phyloP scores from a whole-genome alignment of 2,113 vertebrate species.

The Psammodynastes pulverulentus region DNA sequence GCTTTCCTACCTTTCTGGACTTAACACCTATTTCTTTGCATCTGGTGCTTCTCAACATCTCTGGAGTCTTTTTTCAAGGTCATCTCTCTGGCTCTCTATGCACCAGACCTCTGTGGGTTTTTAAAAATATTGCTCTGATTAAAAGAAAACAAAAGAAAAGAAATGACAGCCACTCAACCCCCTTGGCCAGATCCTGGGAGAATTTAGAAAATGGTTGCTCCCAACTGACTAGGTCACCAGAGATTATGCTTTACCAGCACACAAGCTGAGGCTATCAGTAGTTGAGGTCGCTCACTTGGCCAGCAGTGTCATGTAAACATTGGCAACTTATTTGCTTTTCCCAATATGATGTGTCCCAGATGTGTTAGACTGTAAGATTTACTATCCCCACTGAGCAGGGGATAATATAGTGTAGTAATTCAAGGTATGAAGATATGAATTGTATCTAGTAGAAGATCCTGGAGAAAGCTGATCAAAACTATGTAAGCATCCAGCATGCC shows the following conservation, averaged over 20 bases:
- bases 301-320: not conserved
- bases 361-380: not conserved
- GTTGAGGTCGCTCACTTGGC: not conserved
- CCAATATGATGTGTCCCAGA: not conserved
- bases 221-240: not conserved
- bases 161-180: not conserved
- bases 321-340: not conserved
- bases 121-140: not conserved
- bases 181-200: not conserved
- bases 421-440: not conserved
- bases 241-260: not conserved
- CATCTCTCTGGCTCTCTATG: not conserved
- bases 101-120: not conserved
- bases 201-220: not conserved
- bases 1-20: not conserved
- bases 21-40: not conserved
- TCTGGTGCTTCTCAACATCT: not conserved
- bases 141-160: not conserved
- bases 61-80: not conserved
- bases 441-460: not conserved
- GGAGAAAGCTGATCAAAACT: not conserved
- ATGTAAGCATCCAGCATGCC: not conserved
- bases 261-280: not conserved
- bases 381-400: not conserved
- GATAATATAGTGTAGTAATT: not conserved